Evolutionary conservation across 2,797 vertebrate species (phyloP), one percentile per base, ranked within the genome.

Genomic region (Crypturellus tataupa): DNA sequence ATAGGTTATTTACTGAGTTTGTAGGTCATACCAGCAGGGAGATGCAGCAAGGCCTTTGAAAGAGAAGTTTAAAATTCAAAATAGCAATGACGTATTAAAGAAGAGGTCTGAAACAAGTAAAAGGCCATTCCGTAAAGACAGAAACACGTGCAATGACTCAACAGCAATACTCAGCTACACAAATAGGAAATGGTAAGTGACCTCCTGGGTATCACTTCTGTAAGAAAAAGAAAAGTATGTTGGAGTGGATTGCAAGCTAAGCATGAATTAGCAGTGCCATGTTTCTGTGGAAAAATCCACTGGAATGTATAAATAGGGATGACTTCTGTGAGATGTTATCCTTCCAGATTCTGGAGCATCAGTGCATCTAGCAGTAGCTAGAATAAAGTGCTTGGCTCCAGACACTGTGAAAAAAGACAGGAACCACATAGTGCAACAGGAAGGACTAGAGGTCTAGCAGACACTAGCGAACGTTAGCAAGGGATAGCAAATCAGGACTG

Each of bases 51-150:
- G 19, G 4, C 7, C 46, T 92, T 79, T 65, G 75, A 80, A 51
- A 67, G 27, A 40, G 60, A 75, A 46, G 27, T 31, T 40, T 31
- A 65, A 90, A 78, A 78, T 35, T 83, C n/a, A 53, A 46, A 83
- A 56, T 0, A 1, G 12, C 0, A 1, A 56, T 44, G 58, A 68
- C 21, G 20, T 5, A 7, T 40, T 18, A 37, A 9, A 49, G 12
- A 68, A 62, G 5, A 58, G 80, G 75, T 84, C 80, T 42, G 42
- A 77, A 87, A 46, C 70, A 89, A 64, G 40, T 23, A 40, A 85
- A 87, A 82, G 27, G 10, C 37, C 13, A 2, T 76, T 88, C 55
- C n/a, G 76, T 77, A 49, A 17, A 63, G 72, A 51, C 21, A 80
- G 70, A 91, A 86, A 29, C 49, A 68, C 75, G 37, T 64, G 11